Conservation (phyloP, 2,797 vertebrate species). For the Apodemus agrarius region DNA sequence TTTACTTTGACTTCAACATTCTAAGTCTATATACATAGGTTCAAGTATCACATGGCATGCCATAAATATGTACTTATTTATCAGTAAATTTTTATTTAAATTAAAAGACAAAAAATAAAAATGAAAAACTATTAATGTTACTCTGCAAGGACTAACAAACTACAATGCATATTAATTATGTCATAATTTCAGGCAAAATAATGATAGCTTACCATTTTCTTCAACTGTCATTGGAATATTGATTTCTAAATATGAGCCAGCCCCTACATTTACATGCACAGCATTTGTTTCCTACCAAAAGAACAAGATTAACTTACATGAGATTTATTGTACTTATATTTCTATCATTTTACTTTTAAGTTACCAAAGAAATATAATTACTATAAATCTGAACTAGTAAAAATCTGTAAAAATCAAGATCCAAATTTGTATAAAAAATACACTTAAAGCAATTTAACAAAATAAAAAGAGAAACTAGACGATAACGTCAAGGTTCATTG, state of each 20-base stretch:
- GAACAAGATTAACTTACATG: slow-evolving; percentile 7
- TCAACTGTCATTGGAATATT: slow-evolving; percentile 99
- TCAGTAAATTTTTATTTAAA: not conserved
- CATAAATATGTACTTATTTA: not conserved
- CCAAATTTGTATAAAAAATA: slow-evolving; percentile 60
- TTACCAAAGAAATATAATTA: slow-evolving; percentile 52
- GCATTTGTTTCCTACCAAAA: slow-evolving; percentile 96
- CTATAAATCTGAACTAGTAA: slow-evolving; percentile 8
- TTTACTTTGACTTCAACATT: not conserved
- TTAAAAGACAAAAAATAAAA: not conserved
- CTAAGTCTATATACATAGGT: not conserved
- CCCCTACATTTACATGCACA: slow-evolving; percentile 98
- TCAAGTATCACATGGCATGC: not conserved
- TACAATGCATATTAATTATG: not conserved
- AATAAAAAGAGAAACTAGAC: slow-evolving; percentile 7
- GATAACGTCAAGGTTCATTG: not conserved
- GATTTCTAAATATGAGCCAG: slow-evolving; percentile 98
- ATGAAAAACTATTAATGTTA: not conserved
- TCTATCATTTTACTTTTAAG: slow-evolving; percentile 43
- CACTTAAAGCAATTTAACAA: slow-evolving; percentile 26
- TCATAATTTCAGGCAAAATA: slow-evolving; percentile 16
- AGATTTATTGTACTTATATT: slow-evolving; percentile 19
- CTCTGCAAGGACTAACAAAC: not conserved
- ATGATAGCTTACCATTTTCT: slow-evolving; percentile 91
- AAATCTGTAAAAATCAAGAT: slow-evolving; percentile 4